Evolutionary conservation across 2,113 vertebrate species (phyloP), one percentile per base, ranked within the genome.

Genomic region (Embiotoca jacksoni): DNA sequence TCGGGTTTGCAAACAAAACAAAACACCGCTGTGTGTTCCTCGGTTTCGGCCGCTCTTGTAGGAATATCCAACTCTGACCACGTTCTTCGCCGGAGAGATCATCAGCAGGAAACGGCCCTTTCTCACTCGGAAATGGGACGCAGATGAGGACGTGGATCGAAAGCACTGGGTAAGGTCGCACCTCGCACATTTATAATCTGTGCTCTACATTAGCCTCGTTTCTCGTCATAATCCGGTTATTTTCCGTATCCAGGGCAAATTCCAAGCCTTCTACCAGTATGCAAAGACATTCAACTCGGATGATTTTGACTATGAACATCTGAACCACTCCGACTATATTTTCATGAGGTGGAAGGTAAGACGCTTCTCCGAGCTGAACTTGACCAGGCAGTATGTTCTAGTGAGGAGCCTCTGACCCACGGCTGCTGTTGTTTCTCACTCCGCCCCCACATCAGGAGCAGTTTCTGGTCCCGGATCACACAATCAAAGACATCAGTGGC

Each of bases 271-370:
- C 94, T 99, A 99, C 92, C 98, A 99, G 93, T 99, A 98, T 77
- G 97, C 98, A 92, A 99, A 99, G 94, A 97, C 95, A 60, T 99
- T 99, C 94, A 99, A 99, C 89, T 98, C 97, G 0, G 98, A 99
- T 78, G 98, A 99, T 84, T 99, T 99, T 86, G 97, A 97, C 91
- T 99, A 98, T 30, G 97, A 98, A 85, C 97, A 99, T 84, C 94
- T 99, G 90, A 98, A 98, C 94, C 97, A 94, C 41, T 98, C 97
- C 1, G 98, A 99, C 88, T 99, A 96, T 76, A 98, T 99, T 92
- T 99, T 99, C 94, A 99, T 99, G 98, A 95, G 98, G 72, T 99
- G 98, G 98, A 99, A 99, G 97, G 98, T 99, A 94, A 75, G 93
- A 70, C 37, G 11, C 70, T 31, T 0, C 36, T 3, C 39, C 15